phyloP scores from a whole-genome alignment of 2,797 vertebrate genomes.

The Sternarchorhynchus goeldii region DNA sequence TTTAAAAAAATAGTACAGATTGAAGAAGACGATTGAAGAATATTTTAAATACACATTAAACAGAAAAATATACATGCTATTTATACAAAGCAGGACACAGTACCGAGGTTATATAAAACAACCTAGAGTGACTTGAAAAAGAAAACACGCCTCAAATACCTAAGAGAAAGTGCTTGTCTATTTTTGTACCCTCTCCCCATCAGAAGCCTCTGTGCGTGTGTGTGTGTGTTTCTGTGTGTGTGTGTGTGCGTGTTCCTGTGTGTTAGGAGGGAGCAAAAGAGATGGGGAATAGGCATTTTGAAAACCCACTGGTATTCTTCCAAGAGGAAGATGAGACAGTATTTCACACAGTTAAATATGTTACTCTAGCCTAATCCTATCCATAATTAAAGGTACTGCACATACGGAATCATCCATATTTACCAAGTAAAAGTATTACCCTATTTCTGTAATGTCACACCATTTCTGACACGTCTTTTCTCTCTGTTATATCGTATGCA shows the following conservation, averaged over 20 bases:
- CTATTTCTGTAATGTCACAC: too few relatives aligned
- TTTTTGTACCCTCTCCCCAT: constrained; percentile 24
- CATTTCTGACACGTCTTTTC: neutral
- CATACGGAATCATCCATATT: neutral
- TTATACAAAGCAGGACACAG: constrained; percentile 28
- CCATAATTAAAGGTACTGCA: constrained; percentile 20
- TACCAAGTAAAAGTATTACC: neutral
- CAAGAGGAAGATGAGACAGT: constrained; percentile 20
- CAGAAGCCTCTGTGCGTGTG: constrained; percentile 2
- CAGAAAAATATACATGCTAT: too few relatives aligned
- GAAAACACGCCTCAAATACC: neutral
- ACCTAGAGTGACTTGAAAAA: neutral
- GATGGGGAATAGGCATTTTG: neutral
- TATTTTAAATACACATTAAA: too few relatives aligned
- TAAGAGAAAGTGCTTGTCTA: constrained; percentile 1
- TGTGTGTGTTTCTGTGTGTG: neutral
- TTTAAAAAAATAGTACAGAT: too few relatives aligned
- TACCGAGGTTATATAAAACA: neutral
- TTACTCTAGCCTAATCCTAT: neutral
- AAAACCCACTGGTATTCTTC: neutral
- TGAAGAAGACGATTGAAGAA: too few relatives aligned
- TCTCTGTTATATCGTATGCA: neutral
- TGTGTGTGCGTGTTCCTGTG: too few relatives aligned
- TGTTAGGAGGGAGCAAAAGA: neutral
- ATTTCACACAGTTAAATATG: constrained; percentile 19